These are phyloP conservation scores for Cyprinodon diabolis DNA, from an alignment of 2,797 vertebrate species.

Conservation along the genomic window DNA sequence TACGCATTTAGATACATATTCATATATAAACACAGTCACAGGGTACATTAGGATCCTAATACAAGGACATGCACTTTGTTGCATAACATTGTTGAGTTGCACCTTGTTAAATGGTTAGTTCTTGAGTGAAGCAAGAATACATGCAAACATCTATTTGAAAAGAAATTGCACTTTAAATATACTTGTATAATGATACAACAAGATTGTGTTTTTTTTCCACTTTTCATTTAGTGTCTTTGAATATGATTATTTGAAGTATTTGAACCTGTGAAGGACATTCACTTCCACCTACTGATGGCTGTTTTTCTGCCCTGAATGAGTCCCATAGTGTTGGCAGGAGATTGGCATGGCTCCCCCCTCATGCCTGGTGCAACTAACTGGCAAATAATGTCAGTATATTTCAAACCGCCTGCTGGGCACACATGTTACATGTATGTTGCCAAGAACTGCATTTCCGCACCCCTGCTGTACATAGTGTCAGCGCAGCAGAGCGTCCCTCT, in stretches of 20 bases:
- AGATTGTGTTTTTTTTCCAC: slow-evolving; percentile 3
- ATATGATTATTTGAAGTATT: slow-evolving; percentile 21
- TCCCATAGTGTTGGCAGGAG: slow-evolving; percentile 61
- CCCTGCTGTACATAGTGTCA: slow-evolving; percentile 71
- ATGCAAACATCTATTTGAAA: slow-evolving; percentile 5
- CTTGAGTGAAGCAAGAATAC: slow-evolving; percentile 2
- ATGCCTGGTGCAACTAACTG: slow-evolving; percentile 72
- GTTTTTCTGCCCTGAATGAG: slow-evolving; percentile 50
- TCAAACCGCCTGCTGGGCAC: slow-evolving; percentile 72
- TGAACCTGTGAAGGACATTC: slow-evolving; percentile 53
- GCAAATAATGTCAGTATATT: slow-evolving; percentile 63
- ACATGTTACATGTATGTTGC: slow-evolving; percentile 80
- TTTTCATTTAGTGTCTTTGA: slow-evolving; percentile 7
- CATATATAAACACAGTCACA: slow-evolving; percentile 1
- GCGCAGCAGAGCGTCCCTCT: slow-evolving; percentile 73
- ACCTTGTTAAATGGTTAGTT: slow-evolving; percentile 19
- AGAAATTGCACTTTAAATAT: not conserved
- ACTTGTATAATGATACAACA: slow-evolving; percentile 6
- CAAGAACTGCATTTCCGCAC: slow-evolving; percentile 80
- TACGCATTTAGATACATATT: slow-evolving; percentile 9
- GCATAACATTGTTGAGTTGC: slow-evolving; percentile 5
- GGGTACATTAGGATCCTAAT: slow-evolving; percentile 24
- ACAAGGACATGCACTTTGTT: slow-evolving; percentile 44
- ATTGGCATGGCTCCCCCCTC: slow-evolving; percentile 68
- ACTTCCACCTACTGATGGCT: slow-evolving; percentile 24